Evolutionary conservation across 1,140 invertebrate species (phyloP), one percentile per base, ranked within the genome.

Genomic region (Anastatus disparis): DNA sequence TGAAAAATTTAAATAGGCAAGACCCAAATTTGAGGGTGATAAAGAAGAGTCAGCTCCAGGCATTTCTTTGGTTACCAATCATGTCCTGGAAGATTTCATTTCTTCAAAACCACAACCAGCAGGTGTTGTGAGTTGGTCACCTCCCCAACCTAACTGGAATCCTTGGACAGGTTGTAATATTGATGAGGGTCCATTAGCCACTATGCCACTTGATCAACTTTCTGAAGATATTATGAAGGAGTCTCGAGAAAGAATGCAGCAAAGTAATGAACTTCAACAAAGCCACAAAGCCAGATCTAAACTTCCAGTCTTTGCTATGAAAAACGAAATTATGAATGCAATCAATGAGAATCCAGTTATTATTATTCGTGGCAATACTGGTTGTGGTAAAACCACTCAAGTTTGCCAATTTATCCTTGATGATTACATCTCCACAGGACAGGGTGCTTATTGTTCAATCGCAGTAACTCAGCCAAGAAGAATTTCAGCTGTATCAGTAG

Each of bases 381-480:
- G 97, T n/a, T 97, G 95, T 79, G 97, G 97, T 74, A 93, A 93
- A 85, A 93, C 92, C 0, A 93, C 92, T 0, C 89, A 95, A 88
- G 93, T 97, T 46, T 97, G 95, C 68, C 97, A 99, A 79, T 99
- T 96, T 81, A 97, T 99, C 76, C 82, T 99, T 53, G 97, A 99
- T 82, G 94, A 97, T 80, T 98, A 95, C 79, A 92, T 98, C 20
- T 89, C 91, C n/a, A 93, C 91, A 2, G 93, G 93, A 0, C 91
- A 94, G 84, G 92, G 94, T 63, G 91, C 92, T 27, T 91, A 92
- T 87, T 93, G 94, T 76, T 93, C 95, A 81, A 92, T 99, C 55
- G 92, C 95, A 69, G 93, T 97, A 13, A 99, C 97, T 0, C 97
- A 99, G 78, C 97, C 97, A 0, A 88, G 97, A 26, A 89, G 97